Evolutionary conservation across 2,113 vertebrate species (phyloP).

Genomic region (Lamprotornis superbus): DNA sequence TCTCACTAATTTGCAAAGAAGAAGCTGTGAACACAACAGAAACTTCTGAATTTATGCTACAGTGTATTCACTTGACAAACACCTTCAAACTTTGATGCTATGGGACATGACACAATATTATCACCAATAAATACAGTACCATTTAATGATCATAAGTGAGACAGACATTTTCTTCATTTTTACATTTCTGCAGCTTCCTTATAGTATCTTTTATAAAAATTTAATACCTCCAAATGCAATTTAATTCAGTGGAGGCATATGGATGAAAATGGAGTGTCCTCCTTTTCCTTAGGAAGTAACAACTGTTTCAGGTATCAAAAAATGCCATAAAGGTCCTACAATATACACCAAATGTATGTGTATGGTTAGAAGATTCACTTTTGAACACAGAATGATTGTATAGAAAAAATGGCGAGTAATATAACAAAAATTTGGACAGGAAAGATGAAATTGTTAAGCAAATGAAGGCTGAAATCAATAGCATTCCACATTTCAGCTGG

Average conservation of each 20-base stretch:
- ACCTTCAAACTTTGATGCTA: background rate
- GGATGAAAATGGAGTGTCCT: background rate
- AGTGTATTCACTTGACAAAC: background rate
- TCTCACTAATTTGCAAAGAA: background rate
- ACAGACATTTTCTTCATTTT: background rate
- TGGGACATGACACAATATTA: background rate
- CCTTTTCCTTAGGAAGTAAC: background rate
- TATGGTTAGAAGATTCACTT: background rate
- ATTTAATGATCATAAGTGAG: background rate
- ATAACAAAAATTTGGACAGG: background rate
- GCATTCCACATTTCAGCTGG: background rate
- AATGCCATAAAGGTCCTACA: background rate
- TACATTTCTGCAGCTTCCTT: background rate
- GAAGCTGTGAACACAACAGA: background rate
- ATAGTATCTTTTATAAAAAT: background rate
- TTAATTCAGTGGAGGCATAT: background rate
- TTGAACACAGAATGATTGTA: background rate
- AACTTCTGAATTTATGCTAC: background rate
- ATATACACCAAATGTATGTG: rapidly evolving
- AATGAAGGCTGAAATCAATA: background rate
- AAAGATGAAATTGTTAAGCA: background rate
- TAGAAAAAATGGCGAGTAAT: background rate
- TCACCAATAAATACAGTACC: background rate
- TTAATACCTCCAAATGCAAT: background rate
- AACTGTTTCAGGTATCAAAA: background rate